Evolutionary conservation across 2,113 vertebrate species (phyloP), one percentile per base, ranked within the genome.

Genomic region (Silurus meridionalis): DNA sequence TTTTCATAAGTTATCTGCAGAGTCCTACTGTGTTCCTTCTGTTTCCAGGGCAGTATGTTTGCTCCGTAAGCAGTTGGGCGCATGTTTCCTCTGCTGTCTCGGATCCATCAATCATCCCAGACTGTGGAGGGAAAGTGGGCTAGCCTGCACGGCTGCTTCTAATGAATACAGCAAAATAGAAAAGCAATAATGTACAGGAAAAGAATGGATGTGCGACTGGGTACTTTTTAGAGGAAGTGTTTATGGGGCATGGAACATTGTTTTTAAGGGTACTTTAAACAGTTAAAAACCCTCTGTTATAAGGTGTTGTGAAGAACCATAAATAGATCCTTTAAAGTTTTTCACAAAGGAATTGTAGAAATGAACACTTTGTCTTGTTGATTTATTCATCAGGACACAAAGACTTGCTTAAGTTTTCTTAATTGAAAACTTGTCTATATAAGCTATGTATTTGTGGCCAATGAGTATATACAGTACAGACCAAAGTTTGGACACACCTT

Each of bases 101-200:
- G 28, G 66, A 25, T 82, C 69, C 37, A 86, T 89, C 88, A 86
- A 80, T 81, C 82, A 61, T 61, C 3, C 58, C 28, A 23, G 37
- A 46, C 8, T 46, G 55, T 55, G 25, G 48, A 53, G 55, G 72
- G 81, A 88, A 89, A 60, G 60, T 84, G 61, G 66, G 64, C 82
- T 85, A 84, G 14, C 25, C 21, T 86, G 61, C n/a, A 85, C 85
- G 55, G 84, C 85, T 60, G 89, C 25, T 66, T 79, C 46, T 87
- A 52, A 80, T 84, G 78, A 74, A 87, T 61, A 53, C 23, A 57
- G 74, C 80, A 84, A 83, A 14, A 69, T 55, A 57, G 48, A 57
- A 48, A 55, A 58, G 19, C 52, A 69, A 3, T 46, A 10, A 79
- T 58, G 75, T 28, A 57, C 52, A 57, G 25, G 23, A 37, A 69